Conservation (phyloP, 2,888 invertebrate genomes). For the Drosophila koepferae region DNA sequence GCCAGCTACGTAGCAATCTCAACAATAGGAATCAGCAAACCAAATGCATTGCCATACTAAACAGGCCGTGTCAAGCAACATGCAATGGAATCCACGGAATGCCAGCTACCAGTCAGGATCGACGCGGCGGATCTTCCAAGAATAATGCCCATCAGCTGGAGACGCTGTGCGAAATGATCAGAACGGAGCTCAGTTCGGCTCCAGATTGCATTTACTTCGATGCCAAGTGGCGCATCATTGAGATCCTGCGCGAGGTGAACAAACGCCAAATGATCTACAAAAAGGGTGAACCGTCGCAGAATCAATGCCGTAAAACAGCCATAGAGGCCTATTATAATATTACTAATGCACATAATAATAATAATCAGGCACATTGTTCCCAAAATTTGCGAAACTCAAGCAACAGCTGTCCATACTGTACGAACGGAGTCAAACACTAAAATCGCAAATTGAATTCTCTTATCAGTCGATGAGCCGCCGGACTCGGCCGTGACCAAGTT, state of each 20-base stretch:
- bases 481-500: slow-evolving; percentile 39
- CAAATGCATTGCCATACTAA: not conserved
- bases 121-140: too few species aligned
- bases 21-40: not conserved
- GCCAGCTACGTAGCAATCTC: not conserved
- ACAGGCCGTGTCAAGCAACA: not conserved
- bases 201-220: slow-evolving; percentile 74
- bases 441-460: slow-evolving; percentile 3
- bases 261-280: slow-evolving; percentile 57
- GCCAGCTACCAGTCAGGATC: not conserved
- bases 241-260: slow-evolving; percentile 72
- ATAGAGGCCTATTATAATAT: not conserved
- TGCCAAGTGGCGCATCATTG: slow-evolving; percentile 78
- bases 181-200: slow-evolving; percentile 52
- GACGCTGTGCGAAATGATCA: slow-evolving; percentile 73
- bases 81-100: not conserved
- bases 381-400: not conserved
- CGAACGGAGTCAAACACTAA: slow-evolving; percentile 9
- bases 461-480: slow-evolving; percentile 38
- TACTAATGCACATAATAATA: not conserved
- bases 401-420: slow-evolving; percentile 26
- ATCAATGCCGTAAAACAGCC: not conserved
- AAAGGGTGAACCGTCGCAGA: slow-evolving; percentile 9
- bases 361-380: not conserved
- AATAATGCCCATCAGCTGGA: slow-evolving; percentile 49